Conservation (phyloP, 2,797 vertebrate species). For the Trematomus bernacchii region DNA sequence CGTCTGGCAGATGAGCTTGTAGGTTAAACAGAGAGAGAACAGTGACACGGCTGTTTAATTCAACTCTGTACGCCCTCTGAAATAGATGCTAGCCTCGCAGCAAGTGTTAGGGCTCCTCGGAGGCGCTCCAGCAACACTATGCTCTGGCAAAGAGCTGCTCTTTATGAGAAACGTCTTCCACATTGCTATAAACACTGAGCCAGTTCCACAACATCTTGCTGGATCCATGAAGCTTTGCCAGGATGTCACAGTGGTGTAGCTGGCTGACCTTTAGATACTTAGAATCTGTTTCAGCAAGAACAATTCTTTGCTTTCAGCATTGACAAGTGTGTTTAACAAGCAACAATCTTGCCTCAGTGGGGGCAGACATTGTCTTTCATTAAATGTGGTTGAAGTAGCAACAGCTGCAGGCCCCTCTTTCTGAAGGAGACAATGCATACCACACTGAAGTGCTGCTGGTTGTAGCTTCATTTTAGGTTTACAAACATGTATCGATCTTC, state of each 20-base stretch:
- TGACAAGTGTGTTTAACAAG: conserved; percentile 63
- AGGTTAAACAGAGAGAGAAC: conserved; percentile 79
- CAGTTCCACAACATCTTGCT: conserved; percentile 33
- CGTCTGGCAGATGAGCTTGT: conserved; percentile 72
- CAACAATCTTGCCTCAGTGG: conserved; percentile 48
- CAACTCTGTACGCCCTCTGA: conserved; percentile 41
- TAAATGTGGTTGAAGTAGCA: conserved; percentile 71
- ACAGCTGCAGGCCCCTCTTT: conserved; percentile 56
- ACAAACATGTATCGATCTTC: neutral
- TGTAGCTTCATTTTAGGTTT: neutral
- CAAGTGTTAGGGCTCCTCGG: conserved; percentile 23
- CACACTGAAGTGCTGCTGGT: conserved; percentile 35
- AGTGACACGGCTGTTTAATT: conserved; percentile 73
- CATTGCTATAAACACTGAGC: conserved; percentile 36
- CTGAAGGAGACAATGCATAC: conserved; percentile 47
- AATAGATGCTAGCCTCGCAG: conserved; percentile 42
- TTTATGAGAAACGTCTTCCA: conserved; percentile 47
- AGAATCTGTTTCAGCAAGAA: conserved; percentile 57
- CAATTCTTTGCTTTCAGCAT: conserved; percentile 46
- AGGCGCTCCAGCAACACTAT: conserved; percentile 1
- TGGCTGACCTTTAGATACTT: conserved; percentile 59
- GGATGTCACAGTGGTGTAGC: conserved; percentile 52
- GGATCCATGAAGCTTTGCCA: conserved; percentile 32
- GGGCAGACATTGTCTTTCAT: conserved; percentile 64
- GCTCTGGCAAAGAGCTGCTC: conserved; percentile 16